Evolutionary conservation across 2,888 invertebrate species (phyloP).

Genomic region (Thera obeliscata): DNA sequence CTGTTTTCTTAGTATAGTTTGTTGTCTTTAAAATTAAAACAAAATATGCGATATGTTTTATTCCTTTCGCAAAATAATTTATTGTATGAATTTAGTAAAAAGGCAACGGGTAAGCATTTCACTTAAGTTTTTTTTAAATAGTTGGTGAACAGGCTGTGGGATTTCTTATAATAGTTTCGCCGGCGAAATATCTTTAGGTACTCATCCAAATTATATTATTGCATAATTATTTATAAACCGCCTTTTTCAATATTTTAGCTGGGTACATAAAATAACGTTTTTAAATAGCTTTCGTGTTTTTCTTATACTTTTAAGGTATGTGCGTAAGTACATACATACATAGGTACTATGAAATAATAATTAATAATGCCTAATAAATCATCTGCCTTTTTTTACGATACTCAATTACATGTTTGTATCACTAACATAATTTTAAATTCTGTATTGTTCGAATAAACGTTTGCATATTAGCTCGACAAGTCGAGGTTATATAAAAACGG

Average conservation of each 20-base stretch:
- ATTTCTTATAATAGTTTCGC: constrained; percentile 35
- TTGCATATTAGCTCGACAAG: background rate
- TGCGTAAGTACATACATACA: background rate
- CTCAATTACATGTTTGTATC: background rate
- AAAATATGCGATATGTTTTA: constrained; percentile 30
- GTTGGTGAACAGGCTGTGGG: constrained; percentile 55
- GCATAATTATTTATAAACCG: constrained; percentile 8
- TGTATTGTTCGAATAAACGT: background rate
- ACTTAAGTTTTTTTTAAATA: constrained; percentile 45
- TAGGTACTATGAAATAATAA: background rate
- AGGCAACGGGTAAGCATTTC: constrained; percentile 67
- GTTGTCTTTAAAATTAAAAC: constrained; percentile 36
- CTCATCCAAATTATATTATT: constrained; percentile 22
- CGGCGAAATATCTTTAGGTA: constrained; percentile 34
- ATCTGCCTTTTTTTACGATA: background rate
- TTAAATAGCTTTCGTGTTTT: constrained; percentile 15
- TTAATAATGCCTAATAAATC: constrained; percentile 1
- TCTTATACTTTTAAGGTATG: constrained; percentile 9
- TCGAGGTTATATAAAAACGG: background rate
- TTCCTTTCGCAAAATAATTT: constrained; percentile 21
- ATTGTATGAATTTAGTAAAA: constrained; percentile 36
- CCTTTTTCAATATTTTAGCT: constrained; percentile 15
- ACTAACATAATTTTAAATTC: background rate
- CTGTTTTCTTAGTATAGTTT: constrained; percentile 14
- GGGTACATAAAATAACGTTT: constrained; percentile 4